Evolutionary conservation across 2,797 vertebrate genomes (phyloP).

Genomic region (Crocodylus rhombifer): DNA sequence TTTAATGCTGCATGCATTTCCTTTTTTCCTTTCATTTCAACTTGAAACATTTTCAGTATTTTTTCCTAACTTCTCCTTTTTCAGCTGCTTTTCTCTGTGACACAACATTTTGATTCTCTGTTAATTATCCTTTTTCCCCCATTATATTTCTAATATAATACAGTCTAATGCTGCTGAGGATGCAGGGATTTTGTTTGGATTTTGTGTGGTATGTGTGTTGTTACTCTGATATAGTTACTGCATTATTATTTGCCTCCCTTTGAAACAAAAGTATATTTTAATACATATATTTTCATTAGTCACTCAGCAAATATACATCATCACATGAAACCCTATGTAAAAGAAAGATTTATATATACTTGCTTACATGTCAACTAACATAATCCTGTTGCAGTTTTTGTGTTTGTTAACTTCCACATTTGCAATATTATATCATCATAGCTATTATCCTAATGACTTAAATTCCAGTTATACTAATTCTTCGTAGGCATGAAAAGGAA

Average conservation of each 20-base stretch:
- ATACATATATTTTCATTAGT: neutral
- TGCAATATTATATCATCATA: neutral
- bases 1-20: neutral
- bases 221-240: neutral
- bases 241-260: neutral
- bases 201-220: neutral
- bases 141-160: neutral
- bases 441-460: neutral
- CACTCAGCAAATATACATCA: neutral
- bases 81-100: slow-evolving; percentile 5
- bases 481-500: neutral
- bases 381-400: neutral
- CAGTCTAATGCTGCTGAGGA: neutral
- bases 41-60: slow-evolving; percentile 3
- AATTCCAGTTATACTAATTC: slow-evolving; percentile 8
- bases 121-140: neutral
- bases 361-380: neutral
- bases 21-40: neutral
- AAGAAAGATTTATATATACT: neutral
- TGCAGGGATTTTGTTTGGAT: neutral
- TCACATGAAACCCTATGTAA: neutral
- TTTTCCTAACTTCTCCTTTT: slow-evolving; percentile 10
- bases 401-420: neutral
- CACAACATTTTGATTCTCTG: neutral
- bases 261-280: neutral